Percentiles rank a stretch among this genome's conserved stretches.
Conservation (phyloP, 1,140 invertebrate genomes). For the Polypedilum vanderplanki region DNA sequence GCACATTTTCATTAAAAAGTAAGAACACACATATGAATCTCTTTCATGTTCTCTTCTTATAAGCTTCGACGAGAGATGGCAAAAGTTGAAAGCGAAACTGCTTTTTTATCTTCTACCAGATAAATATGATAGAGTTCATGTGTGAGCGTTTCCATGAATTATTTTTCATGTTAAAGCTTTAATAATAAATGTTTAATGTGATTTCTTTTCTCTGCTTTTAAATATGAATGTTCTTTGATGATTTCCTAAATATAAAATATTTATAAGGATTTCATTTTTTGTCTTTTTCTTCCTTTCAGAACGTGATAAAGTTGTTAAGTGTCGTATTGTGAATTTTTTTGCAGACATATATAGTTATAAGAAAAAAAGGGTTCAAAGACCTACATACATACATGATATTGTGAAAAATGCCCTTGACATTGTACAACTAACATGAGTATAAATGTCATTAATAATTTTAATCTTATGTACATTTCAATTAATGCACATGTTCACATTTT, state of each 20-base stretch:
- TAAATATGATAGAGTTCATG: not conserved
- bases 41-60: too few relatives aligned
- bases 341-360: not conserved
- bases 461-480: not conserved
- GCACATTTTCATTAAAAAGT: not conserved
- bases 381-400: not conserved
- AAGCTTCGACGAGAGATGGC: not conserved
- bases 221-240: not conserved
- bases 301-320: slow-evolving; percentile 4
- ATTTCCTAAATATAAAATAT: not conserved
- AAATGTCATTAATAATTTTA: slow-evolving; percentile 1
- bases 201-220: not conserved
- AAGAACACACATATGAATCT: not conserved
- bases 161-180: not conserved
- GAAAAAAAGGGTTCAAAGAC: not conserved
- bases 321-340: not conserved
- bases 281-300: not conserved
- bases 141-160: not conserved
- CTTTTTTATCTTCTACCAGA: not conserved
- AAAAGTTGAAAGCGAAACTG: slow-evolving; percentile 17
- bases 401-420: not conserved
- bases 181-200: not conserved
- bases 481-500: slow-evolving; percentile 13
- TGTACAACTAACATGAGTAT: not conserved
- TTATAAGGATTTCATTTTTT: not conserved